phyloP scores from a whole-genome alignment of 2,888 invertebrate genomes.

The Watsonalla cultraria region DNA sequence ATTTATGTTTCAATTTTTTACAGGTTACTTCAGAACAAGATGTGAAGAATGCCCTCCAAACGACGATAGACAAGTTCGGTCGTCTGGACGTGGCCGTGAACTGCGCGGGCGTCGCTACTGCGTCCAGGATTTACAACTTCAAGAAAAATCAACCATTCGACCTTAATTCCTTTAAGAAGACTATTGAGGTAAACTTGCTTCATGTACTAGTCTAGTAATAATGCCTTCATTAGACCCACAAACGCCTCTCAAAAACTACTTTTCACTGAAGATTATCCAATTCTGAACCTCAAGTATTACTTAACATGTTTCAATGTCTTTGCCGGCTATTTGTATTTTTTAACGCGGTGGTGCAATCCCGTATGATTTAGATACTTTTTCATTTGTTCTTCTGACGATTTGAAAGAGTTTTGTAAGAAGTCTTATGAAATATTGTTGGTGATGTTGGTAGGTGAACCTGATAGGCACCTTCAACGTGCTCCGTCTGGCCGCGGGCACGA shows the following conservation, averaged over 20 bases:
- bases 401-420: too few relatives aligned
- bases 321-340: too few relatives aligned
- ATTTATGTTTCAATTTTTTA: too few relatives aligned
- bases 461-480: conserved; percentile 97
- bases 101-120: conserved; percentile 96
- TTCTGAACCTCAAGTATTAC: too few relatives aligned
- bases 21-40: conserved; percentile 92
- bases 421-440: neutral
- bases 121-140: conserved; percentile 93
- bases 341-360: too few relatives aligned
- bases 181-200: conserved; percentile 78
- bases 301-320: too few relatives aligned
- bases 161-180: conserved; percentile 86
- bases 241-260: too few relatives aligned
- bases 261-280: too few relatives aligned
- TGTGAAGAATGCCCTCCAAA: conserved; percentile 84
- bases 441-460: conserved; percentile 86
- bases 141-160: conserved; percentile 89
- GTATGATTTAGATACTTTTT: neutral
- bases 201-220: too few relatives aligned
- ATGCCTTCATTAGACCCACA: too few relatives aligned
- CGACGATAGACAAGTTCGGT: conserved; percentile 90
- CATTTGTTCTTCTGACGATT: too few relatives aligned
- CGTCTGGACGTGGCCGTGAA: conserved; percentile 93
- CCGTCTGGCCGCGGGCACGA: conserved; percentile 88